phyloP scores from a whole-genome alignment of 2,797 vertebrate species.

The Danio tinwini region DNA sequence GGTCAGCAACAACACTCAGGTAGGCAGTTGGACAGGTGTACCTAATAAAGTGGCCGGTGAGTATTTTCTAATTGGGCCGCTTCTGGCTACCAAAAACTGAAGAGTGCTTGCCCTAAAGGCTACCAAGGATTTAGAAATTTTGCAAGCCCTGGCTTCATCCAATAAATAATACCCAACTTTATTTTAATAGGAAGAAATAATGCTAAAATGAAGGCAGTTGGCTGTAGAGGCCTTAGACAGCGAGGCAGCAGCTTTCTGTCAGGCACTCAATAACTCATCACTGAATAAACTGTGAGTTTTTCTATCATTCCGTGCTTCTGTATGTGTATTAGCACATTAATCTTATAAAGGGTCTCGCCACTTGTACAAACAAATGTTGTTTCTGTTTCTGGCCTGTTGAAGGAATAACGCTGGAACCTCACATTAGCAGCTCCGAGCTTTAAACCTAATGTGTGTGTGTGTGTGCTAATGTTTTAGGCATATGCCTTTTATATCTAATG shows the following conservation, averaged over 20 bases:
- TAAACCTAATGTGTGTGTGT: constrained; percentile 13
- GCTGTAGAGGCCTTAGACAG: not conserved
- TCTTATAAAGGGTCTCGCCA: constrained; percentile 36
- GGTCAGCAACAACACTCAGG: too few relatives aligned
- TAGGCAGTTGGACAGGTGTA: too few relatives aligned
- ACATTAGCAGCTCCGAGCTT: constrained; percentile 32
- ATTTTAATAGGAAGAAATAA: not conserved
- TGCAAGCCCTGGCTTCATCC: too few relatives aligned
- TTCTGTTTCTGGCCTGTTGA: constrained; percentile 41
- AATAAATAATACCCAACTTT: not conserved
- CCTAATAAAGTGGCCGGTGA: too few relatives aligned
- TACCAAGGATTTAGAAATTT: too few relatives aligned
- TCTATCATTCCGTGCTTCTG: constrained; percentile 31
- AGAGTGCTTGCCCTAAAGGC: too few relatives aligned
- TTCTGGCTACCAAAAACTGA: too few relatives aligned
- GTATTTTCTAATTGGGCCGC: too few relatives aligned
- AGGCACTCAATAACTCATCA: constrained; percentile 32
- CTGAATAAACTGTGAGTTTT: constrained; percentile 44
- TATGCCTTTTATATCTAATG: constrained; percentile 38
- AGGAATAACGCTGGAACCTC: constrained; percentile 29
- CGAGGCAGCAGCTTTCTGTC: constrained; percentile 5
- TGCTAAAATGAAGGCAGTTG: not conserved
- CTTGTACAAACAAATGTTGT: constrained; percentile 49
- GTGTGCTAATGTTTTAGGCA: constrained; percentile 23
- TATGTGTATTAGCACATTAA: constrained; percentile 39